Conservation (phyloP, 2,888 invertebrate genomes). For the Argyra leucocephala region DNA sequence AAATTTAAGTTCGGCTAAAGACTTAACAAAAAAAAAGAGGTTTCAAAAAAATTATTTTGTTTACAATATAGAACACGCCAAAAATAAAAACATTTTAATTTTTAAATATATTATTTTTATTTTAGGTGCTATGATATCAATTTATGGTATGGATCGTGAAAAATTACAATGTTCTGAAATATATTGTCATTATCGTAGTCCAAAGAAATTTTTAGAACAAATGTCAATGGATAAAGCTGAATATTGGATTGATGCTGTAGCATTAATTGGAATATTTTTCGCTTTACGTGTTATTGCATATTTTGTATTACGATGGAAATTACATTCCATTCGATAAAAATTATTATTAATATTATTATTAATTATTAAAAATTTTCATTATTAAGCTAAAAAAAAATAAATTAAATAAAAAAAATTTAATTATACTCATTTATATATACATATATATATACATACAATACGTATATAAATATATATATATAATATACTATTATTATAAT, state of each 20-base stretch:
- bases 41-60: too few species aligned
- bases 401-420: not conserved
- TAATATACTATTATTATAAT: not conserved
- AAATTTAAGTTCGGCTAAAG: too few species aligned
- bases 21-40: too few species aligned
- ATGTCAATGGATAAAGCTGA: conserved; percentile 71
- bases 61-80: too few species aligned
- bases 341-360: not conserved
- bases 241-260: conserved; percentile 75
- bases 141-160: conserved; percentile 79
- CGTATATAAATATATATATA: too few species aligned
- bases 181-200: conserved; percentile 75
- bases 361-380: not conserved
- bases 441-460: too few species aligned
- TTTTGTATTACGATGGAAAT: conserved; percentile 72
- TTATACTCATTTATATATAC: not conserved
- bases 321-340: conserved; percentile 48
- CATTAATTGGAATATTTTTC: conserved; percentile 70
- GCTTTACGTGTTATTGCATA: conserved; percentile 69
- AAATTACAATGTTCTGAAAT: conserved; percentile 71
- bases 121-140: conserved; percentile 67
- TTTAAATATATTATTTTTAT: not conserved
- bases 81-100: not conserved
- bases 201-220: conserved; percentile 72
- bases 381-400: not conserved